These are phyloP conservation scores for Drosophila neotestacea DNA, from an alignment of 2,888 invertebrate species.

Conservation along the genomic window DNA sequence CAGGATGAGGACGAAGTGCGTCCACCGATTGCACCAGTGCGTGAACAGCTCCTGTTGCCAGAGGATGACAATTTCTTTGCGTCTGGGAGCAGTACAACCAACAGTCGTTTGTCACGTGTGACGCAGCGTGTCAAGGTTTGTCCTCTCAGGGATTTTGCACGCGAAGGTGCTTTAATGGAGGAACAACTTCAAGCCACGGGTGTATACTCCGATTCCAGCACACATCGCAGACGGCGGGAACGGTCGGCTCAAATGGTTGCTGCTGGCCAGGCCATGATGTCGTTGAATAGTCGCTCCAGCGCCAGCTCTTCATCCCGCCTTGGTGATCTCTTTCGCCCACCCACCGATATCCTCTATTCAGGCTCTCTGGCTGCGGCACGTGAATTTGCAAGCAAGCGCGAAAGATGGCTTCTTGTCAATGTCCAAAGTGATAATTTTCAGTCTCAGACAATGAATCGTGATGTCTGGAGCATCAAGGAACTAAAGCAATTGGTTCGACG, in stretches of 20 bases:
- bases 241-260: constrained; percentile 73
- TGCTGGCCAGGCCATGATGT: constrained; percentile 56
- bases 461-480: constrained; percentile 89
- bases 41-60: constrained; percentile 83
- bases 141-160: constrained; percentile 84
- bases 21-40: constrained; percentile 84
- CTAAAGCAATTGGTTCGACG: constrained; percentile 88
- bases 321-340: constrained; percentile 89
- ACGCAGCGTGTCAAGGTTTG: constrained; percentile 82
- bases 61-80: constrained; percentile 84
- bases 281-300: constrained; percentile 43
- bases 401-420: constrained; percentile 90
- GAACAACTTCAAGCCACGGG: constrained; percentile 80
- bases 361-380: constrained; percentile 88
- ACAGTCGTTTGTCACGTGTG: constrained; percentile 68
- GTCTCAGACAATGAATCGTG: constrained; percentile 90
- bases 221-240: constrained; percentile 57
- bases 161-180: constrained; percentile 84
- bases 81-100: constrained; percentile 57
- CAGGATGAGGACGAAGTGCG: constrained; percentile 77
- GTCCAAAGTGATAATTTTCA: constrained; percentile 89
- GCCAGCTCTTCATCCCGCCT: constrained; percentile 86
- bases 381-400: constrained; percentile 86
- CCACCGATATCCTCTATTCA: constrained; percentile 88
- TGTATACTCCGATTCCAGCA: constrained; percentile 54